phyloP scores from a whole-genome alignment of 2,797 vertebrate genomes.

The Astyanax mexicanus region DNA sequence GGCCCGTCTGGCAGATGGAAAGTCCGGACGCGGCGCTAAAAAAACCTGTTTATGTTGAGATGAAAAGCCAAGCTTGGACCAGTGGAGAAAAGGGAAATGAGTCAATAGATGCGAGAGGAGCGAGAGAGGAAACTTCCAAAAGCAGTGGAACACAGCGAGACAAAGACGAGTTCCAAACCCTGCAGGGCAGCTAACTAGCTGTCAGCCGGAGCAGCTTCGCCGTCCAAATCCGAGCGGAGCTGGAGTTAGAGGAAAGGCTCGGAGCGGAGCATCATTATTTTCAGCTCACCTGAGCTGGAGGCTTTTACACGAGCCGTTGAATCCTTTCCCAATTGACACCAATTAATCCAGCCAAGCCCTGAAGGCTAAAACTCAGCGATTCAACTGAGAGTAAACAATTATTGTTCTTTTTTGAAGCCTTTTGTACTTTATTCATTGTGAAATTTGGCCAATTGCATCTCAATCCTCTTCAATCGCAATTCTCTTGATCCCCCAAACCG shows the following conservation, averaged over 20 bases:
- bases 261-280: slow-evolving; percentile 55
- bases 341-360: slow-evolving; percentile 35
- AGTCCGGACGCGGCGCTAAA: not conserved
- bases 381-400: not conserved
- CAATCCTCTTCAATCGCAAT: not conserved
- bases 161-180: slow-evolving; percentile 43
- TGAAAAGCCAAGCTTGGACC: slow-evolving; percentile 6
- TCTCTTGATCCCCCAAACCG: not conserved
- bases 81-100: slow-evolving; percentile 15
- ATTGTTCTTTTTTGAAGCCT: not conserved
- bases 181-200: slow-evolving; percentile 60
- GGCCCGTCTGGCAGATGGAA: not conserved
- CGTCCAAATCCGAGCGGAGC: slow-evolving; percentile 61
- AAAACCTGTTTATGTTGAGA: slow-evolving; percentile 22
- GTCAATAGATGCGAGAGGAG: slow-evolving; percentile 24
- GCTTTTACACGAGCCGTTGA: slow-evolving; percentile 35
- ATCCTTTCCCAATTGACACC: slow-evolving; percentile 40
- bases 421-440: not conserved
- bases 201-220: slow-evolving; percentile 51
- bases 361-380: not conserved
- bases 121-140: slow-evolving; percentile 43
- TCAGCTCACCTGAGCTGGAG: slow-evolving; percentile 41
- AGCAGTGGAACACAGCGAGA: slow-evolving; percentile 26
- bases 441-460: not conserved
- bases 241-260: slow-evolving; percentile 57